Evolutionary conservation across 1,140 invertebrate species (phyloP).

Genomic region (Aphelinus atriplicis): DNA sequence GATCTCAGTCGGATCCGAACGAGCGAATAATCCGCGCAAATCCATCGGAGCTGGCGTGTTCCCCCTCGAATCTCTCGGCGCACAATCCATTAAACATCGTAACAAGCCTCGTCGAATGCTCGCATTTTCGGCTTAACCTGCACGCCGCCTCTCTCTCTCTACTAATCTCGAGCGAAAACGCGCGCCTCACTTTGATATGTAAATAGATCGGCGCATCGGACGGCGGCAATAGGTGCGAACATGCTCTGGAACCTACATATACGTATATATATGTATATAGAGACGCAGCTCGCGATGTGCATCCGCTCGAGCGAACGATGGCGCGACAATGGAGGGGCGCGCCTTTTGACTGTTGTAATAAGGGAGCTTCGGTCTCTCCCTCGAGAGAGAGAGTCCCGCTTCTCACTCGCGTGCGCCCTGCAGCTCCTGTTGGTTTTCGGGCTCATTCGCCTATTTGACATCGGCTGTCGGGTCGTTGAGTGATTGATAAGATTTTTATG

Average conservation of each 20-base stretch:
- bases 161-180: slow-evolving; percentile 14
- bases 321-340: no score
- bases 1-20: no score
- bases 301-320: slow-evolving; percentile 57
- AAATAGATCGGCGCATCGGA: slow-evolving; percentile 51
- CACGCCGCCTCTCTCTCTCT: neutral
- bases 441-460: no score
- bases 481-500: no score
- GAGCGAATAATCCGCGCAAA: no score
- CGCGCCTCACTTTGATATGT: slow-evolving; percentile 62
- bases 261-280: no score
- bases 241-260: no score
- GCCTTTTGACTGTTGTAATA: no score
- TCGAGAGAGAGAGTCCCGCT: no score
- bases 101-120: slow-evolving; percentile 29
- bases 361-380: slow-evolving; percentile 4
- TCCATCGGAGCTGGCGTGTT: neutral
- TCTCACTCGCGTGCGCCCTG: no score
- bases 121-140: slow-evolving; percentile 37
- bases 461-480: no score
- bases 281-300: slow-evolving; percentile 55
- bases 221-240: slow-evolving; percentile 18
- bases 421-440: no score
- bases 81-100: slow-evolving; percentile 35
- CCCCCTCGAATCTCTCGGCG: slow-evolving; percentile 16